These are phyloP conservation scores for Eutrigla gurnardus DNA, from an alignment of 2,797 vertebrate species.

Conservation along the genomic window DNA sequence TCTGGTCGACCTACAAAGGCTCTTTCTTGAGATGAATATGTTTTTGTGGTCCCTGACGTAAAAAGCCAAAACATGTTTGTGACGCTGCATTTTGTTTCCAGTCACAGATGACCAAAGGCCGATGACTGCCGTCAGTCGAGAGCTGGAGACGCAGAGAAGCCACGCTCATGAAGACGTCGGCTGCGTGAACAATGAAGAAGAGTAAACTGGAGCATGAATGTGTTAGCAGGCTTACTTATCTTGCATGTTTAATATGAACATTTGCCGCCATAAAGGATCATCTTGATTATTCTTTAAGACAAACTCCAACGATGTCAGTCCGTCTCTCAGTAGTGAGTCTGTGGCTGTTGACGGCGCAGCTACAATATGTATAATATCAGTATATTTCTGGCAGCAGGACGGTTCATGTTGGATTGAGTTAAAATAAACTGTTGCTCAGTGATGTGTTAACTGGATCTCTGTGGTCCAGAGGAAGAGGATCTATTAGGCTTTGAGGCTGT, in stretches of 20 bases:
- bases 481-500: too few relatives aligned
- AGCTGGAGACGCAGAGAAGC: neutral
- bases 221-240: too few relatives aligned
- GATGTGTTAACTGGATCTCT: too few relatives aligned
- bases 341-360: neutral
- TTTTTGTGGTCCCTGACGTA: too few relatives aligned
- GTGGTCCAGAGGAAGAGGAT: too few relatives aligned
- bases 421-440: neutral
- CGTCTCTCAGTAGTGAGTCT: neutral
- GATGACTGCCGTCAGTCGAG: conserved; percentile 56
- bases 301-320: neutral
- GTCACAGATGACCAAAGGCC: conserved; percentile 82
- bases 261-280: neutral
- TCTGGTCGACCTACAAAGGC: too few relatives aligned
- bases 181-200: conserved; percentile 7
- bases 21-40: too few relatives aligned
- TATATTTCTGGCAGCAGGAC: neutral
- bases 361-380: too few relatives aligned
- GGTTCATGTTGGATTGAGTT: neutral
- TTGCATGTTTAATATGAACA: neutral
- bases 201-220: neutral
- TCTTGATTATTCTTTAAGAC: neutral
- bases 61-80: too few relatives aligned
- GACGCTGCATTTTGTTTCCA: conserved; percentile 48
- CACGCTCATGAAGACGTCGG: neutral